Evolutionary conservation across 92 coral and sea anemone genomes (phyloP), one percentile per base, ranked within the genome.

Genomic region (Micromussa lordhowensis): DNA sequence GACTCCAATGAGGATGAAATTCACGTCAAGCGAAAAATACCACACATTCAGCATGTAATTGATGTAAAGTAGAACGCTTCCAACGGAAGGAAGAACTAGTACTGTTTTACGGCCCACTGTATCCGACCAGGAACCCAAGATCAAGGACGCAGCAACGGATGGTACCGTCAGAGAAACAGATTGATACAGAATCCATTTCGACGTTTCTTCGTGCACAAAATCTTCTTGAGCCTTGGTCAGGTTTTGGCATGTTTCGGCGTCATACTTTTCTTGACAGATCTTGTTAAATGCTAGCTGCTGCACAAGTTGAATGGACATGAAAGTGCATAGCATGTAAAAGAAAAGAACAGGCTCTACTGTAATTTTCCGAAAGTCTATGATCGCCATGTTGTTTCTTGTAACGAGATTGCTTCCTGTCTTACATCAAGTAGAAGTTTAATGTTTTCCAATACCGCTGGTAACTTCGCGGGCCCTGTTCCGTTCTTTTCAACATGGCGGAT

Each of bases 71-170:
- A 96, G 72, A 22, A 85, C 89, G 57, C 77, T 80, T 26, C 99
- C 99, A 24, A 96, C 83, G 10, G 91, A 93, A 24, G 99, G 98
- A 28, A 97, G 78, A 73, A 91, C 44, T 79, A 97, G 90, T 34
- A 93, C 91, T 36, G 91, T 63, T 77, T 95, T 94, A 44, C 99
- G 92, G 9, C 99, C 99, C 59, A 96, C 96, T 85, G 83, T 84
- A 83, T 97, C 99, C 51, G 99, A 97, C 99, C 98, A 97, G 8
- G 99, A 95, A 22, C 99, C 99, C 59, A 89, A 82, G 26, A 94
- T 89, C 75, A 97, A 92, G 18, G 97, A 94, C 0, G 96, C 86
- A 11, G 69, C 89, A 26, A 97, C 81, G 51, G 99, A 97, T 24
- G 99, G 98, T 69, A 97, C 31, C 5, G 90, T 75, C 34, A 88